Evolutionary conservation across 1,140 invertebrate species (phyloP).

Genomic region (Octopus sinensis): DNA sequence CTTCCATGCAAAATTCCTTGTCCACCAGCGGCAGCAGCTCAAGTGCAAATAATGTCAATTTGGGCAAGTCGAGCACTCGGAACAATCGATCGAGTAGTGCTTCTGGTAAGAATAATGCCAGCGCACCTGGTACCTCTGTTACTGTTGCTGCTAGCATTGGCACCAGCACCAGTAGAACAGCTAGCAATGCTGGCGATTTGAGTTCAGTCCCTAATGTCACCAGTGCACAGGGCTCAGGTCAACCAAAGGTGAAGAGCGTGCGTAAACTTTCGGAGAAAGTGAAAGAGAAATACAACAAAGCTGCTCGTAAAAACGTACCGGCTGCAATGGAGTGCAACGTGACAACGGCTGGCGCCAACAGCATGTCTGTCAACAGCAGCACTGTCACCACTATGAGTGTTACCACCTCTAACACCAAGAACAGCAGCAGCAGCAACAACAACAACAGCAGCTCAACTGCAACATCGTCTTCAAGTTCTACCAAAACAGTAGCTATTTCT

Average conservation of each 20-base stretch:
- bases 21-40: not conserved
- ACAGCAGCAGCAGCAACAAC: not conserved
- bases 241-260: conserved; percentile 47
- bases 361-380: conserved; percentile 27
- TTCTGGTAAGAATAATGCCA: conserved; percentile 15
- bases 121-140: conserved; percentile 12
- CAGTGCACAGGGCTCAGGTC: conserved; percentile 27
- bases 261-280: conserved; percentile 43
- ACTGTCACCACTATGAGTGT: not conserved
- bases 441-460: not conserved
- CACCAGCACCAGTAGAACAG: conserved; percentile 18
- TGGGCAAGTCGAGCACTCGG: not conserved
- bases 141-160: conserved; percentile 8
- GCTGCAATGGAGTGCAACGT: too few species aligned
- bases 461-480: not conserved
- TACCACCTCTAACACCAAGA: not conserved
- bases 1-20: not conserved
- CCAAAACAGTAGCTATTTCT: not conserved
- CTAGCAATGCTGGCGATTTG: not conserved
- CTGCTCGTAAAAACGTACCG: conserved; percentile 8
- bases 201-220: conserved; percentile 19
- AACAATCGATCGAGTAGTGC: not conserved
- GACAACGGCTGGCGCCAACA: too few species aligned
- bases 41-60: not conserved
- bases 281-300: conserved; percentile 46